Evolutionary conservation across 2,888 invertebrate species (phyloP).

Genomic region (Drosophila mimica): DNA sequence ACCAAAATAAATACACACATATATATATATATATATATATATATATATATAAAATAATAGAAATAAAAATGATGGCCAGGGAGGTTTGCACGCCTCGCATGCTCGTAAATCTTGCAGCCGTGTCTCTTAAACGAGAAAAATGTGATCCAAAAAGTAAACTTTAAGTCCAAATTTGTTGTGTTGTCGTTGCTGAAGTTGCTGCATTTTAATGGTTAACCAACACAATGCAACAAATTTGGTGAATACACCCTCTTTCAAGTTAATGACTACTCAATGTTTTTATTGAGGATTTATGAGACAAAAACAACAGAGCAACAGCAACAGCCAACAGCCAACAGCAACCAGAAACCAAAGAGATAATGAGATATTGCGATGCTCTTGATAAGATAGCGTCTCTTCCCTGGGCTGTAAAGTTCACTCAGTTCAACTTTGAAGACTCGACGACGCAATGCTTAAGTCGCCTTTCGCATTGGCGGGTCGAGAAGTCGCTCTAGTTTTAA

Average conservation of each 20-base stretch:
- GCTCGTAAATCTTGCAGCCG: slow-evolving; percentile 44
- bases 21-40: too few species aligned
- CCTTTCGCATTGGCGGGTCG: slow-evolving; percentile 30
- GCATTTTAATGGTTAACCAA: slow-evolving; percentile 17
- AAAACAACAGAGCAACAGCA: slow-evolving; percentile 4
- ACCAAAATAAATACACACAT: not conserved
- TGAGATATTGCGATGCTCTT: slow-evolving; percentile 48
- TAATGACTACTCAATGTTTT: slow-evolving; percentile 71
- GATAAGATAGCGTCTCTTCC: slow-evolving; percentile 25
- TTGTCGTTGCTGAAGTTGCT: slow-evolving; percentile 20
- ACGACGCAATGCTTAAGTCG: slow-evolving; percentile 9
- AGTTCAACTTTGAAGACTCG: slow-evolving; percentile 12
- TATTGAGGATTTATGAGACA: slow-evolving; percentile 71
- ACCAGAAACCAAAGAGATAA: slow-evolving; percentile 31
- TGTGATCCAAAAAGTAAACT: slow-evolving; percentile 39
- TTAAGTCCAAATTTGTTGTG: slow-evolving; percentile 32
- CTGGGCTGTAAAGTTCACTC: slow-evolving; percentile 43
- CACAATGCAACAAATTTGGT: slow-evolving; percentile 33
- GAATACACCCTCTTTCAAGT: slow-evolving; percentile 8
- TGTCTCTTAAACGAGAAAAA: slow-evolving; percentile 33
- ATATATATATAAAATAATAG: not conserved
- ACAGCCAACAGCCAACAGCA: not conserved
- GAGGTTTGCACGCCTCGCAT: slow-evolving; percentile 34
- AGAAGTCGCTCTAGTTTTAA: slow-evolving; percentile 75
- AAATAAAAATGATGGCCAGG: slow-evolving; percentile 17